These are phyloP conservation scores for Bombus waltoni DNA, from an alignment of 1,140 invertebrate genomes.

Conservation along the genomic window DNA sequence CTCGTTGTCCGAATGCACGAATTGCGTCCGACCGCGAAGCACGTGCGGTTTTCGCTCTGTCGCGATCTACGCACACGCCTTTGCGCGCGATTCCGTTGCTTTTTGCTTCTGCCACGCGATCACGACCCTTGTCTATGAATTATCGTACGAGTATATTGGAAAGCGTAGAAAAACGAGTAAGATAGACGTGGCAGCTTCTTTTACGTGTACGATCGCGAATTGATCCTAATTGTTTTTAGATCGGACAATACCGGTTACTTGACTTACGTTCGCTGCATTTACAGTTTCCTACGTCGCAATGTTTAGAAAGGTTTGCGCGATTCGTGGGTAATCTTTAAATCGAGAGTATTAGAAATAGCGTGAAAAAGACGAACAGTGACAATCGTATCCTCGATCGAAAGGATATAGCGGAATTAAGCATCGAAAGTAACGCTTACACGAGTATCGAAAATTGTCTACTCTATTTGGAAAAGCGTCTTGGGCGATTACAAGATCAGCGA, in stretches of 20 bases:
- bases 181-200: too few species aligned
- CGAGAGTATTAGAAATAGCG: neutral
- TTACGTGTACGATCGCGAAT: neutral
- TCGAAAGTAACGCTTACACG: neutral
- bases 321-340: neutral
- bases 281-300: neutral
- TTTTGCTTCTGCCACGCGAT: neutral
- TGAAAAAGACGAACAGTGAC: neutral
- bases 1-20: constrained; percentile 59
- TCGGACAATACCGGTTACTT: neutral
- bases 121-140: too few species aligned
- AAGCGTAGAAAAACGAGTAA: neutral
- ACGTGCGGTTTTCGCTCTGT: constrained; percentile 66
- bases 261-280: too few species aligned
- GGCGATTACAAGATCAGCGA: neutral
- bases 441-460: too few species aligned
- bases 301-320: neutral
- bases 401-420: neutral
- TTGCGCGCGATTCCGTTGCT: neutral
- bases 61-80: neutral
- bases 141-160: too few species aligned
- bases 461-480: too few species aligned
- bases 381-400: neutral
- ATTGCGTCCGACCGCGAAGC: constrained; percentile 61
- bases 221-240: neutral